These are phyloP conservation scores for Phyllopteryx taeniolatus DNA, from an alignment of 2,113 vertebrate species.

Conservation along the genomic window DNA sequence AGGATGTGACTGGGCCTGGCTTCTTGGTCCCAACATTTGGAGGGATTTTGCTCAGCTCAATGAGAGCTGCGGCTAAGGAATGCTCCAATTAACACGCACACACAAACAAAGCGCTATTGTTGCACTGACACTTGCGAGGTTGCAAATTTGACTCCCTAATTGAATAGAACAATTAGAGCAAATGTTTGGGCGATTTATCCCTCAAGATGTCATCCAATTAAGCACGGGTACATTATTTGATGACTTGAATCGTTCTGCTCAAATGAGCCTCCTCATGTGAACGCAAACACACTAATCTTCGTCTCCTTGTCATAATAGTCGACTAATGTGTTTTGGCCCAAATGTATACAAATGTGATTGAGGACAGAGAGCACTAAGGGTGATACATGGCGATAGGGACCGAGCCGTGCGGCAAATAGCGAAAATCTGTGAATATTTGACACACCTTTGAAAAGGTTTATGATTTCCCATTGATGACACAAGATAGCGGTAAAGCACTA, in stretches of 20 bases:
- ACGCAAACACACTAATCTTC: constrained; percentile 59
- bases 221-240: constrained; percentile 68
- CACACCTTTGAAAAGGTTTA: no score
- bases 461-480: no score
- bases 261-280: constrained; percentile 53
- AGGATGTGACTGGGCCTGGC: constrained; percentile 47
- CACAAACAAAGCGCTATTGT: constrained; percentile 73
- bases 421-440: neutral
- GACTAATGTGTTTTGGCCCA: neutral
- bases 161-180: constrained; percentile 80
- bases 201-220: constrained; percentile 79
- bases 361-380: neutral
- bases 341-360: neutral
- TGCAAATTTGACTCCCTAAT: constrained; percentile 78
- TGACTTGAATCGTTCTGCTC: constrained; percentile 70
- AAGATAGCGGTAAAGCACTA: no score
- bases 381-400: neutral
- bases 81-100: constrained; percentile 56
- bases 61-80: constrained; percentile 60
- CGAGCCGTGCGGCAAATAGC: neutral
- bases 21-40: constrained; percentile 34
- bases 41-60: constrained; percentile 64
- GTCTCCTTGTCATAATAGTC: constrained; percentile 30
- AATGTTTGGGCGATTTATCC: constrained; percentile 76
- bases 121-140: constrained; percentile 66